Evolutionary conservation across 1,140 invertebrate species (phyloP).

Genomic region (Achroia grisella): DNA sequence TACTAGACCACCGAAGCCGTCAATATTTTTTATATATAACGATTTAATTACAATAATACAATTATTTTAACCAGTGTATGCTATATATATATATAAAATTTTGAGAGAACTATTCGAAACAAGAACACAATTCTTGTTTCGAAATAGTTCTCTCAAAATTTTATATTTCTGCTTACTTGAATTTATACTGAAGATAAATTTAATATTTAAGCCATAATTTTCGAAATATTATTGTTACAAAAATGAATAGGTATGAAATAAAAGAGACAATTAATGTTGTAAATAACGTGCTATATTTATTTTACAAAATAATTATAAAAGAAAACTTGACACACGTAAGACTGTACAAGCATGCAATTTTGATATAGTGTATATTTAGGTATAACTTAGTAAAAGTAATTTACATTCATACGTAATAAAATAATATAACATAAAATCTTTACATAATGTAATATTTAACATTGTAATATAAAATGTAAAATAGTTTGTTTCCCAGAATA

Average conservation of each 20-base stretch:
- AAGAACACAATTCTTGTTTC: too few species aligned
- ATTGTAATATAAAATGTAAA: constrained; percentile 42
- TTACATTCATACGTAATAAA: constrained; percentile 39
- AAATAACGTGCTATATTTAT: constrained; percentile 73
- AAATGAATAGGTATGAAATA: constrained; percentile 6
- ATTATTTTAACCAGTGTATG: too few species aligned
- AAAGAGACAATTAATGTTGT: constrained; percentile 40
- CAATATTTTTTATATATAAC: too few species aligned
- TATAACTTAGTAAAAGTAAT: constrained; percentile 44
- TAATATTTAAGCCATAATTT: too few species aligned
- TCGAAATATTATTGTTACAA: too few species aligned
- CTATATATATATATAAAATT: too few species aligned
- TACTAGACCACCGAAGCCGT: too few species aligned
- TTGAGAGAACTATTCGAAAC: too few species aligned
- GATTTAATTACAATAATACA: too few species aligned
- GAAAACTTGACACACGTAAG: constrained; percentile 63
- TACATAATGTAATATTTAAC: constrained; percentile 49
- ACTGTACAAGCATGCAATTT: constrained; percentile 69
- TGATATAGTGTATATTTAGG: constrained; percentile 37
- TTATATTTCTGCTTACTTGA: too few species aligned
- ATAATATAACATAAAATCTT: constrained; percentile 46
- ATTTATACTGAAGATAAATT: too few species aligned
- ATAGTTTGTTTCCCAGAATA: constrained; percentile 29
- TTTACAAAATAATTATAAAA: constrained; percentile 72
- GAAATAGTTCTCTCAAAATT: too few species aligned